Percentiles rank a stretch among this genome's conserved stretches.
phyloP scores from a whole-genome alignment of 2,888 invertebrate genomes.

The Melinopterus prodromus region DNA sequence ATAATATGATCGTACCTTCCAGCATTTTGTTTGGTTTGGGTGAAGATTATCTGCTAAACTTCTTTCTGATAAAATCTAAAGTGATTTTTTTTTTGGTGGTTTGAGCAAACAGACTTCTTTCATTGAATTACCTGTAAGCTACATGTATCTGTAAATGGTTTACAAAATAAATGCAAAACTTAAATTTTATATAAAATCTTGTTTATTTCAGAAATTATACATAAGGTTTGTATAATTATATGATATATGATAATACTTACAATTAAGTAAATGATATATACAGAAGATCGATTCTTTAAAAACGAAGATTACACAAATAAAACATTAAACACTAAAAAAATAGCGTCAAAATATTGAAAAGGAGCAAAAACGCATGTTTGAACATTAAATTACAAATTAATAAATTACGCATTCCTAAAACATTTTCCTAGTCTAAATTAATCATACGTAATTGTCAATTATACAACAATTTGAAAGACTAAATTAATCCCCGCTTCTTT shows the following conservation, averaged over 20 bases:
- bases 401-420: not conserved
- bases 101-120: too few relatives aligned
- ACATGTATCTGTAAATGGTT: too few relatives aligned
- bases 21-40: too few relatives aligned
- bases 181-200: not conserved
- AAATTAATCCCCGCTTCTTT: slow-evolving; percentile 88
- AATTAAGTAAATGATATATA: slow-evolving; percentile 4
- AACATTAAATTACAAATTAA: not conserved
- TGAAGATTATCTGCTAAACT: too few relatives aligned
- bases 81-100: too few relatives aligned
- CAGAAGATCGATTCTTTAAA: not conserved
- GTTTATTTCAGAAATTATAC: not conserved
- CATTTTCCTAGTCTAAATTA: slow-evolving; percentile 9
- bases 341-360: not conserved
- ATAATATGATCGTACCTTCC: too few relatives aligned
- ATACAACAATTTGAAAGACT: slow-evolving; percentile 44
- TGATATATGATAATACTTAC: slow-evolving; percentile 4
- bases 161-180: too few relatives aligned
- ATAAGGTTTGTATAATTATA: not conserved
- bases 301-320: not conserved
- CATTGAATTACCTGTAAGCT: too few relatives aligned
- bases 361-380: not conserved
- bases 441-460: slow-evolving; percentile 12
- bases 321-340: not conserved
- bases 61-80: too few relatives aligned